These are phyloP conservation scores for Lumbricus terrestris DNA, from an alignment of 2,888 invertebrate species.

Conservation along the genomic window DNA sequence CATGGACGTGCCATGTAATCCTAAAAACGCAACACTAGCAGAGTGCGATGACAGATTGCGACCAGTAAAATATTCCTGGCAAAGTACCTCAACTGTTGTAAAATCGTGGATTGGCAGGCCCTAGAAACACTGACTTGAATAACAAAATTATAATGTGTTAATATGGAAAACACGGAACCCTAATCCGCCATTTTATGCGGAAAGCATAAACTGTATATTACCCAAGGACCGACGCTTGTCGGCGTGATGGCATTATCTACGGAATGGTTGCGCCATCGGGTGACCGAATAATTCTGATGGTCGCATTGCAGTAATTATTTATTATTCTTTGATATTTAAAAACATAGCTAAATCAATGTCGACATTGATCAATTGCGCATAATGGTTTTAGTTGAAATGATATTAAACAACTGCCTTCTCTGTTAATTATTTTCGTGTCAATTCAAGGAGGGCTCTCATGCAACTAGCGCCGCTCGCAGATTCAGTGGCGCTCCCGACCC, in stretches of 20 bases:
- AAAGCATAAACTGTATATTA: constrained; percentile 3
- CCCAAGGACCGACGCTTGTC: neutral
- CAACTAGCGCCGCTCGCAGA: too few relatives aligned
- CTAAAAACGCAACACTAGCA: neutral
- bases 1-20: neutral
- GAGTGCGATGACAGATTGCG: neutral
- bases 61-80: neutral
- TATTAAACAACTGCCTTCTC: too few relatives aligned
- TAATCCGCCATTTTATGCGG: neutral
- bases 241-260: neutral
- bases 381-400: too few relatives aligned
- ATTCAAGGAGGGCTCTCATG: too few relatives aligned
- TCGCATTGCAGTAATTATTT: neutral
- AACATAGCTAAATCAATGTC: too few relatives aligned
- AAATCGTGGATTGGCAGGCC: neutral
- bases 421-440: too few relatives aligned
- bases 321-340: too few relatives aligned
- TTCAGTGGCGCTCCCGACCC: too few relatives aligned
- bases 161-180: neutral
- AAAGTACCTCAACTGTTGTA: neutral
- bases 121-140: neutral
- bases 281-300: neutral
- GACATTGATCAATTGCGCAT: too few relatives aligned
- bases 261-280: neutral
- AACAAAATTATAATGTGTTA: constrained; percentile 3